phyloP scores from a whole-genome alignment of 1,140 invertebrate genomes.

The Meteorus sp. region DNA sequence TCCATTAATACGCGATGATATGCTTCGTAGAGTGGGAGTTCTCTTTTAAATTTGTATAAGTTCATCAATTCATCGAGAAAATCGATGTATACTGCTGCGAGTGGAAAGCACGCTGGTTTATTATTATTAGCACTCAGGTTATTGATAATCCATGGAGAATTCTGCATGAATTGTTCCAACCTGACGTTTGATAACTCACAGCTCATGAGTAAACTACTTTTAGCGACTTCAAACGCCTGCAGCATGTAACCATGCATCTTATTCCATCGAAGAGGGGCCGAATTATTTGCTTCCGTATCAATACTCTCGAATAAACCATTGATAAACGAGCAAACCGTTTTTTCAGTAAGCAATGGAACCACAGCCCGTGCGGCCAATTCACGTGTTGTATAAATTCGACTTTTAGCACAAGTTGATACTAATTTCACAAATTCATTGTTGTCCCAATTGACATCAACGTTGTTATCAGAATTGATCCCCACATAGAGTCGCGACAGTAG shows the following conservation, averaged over 20 bases:
- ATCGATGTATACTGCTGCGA: constrained; percentile 38
- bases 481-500: constrained; percentile 79
- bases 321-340: constrained; percentile 40
- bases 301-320: constrained; percentile 39
- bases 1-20: background rate
- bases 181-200: constrained; percentile 13
- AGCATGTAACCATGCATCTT: constrained; percentile 53
- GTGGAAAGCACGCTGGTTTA: constrained; percentile 32
- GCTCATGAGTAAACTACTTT: constrained; percentile 24
- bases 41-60: constrained; percentile 2
- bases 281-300: constrained; percentile 25
- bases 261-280: constrained; percentile 36
- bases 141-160: constrained; percentile 31
- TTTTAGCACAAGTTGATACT: constrained; percentile 59
- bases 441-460: constrained; percentile 67
- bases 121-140: constrained; percentile 32
- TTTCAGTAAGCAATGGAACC: constrained; percentile 62
- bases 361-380: constrained; percentile 69
- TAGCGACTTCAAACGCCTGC: constrained; percentile 44
- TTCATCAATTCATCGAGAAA: constrained; percentile 34
- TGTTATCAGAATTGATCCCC: constrained; percentile 66
- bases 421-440: constrained; percentile 58
- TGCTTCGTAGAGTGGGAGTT: background rate
- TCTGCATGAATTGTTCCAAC: constrained; percentile 20
- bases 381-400: constrained; percentile 66